Conservation (phyloP, 92 coral and sea anemone species). For the Porites divaricata region DNA sequence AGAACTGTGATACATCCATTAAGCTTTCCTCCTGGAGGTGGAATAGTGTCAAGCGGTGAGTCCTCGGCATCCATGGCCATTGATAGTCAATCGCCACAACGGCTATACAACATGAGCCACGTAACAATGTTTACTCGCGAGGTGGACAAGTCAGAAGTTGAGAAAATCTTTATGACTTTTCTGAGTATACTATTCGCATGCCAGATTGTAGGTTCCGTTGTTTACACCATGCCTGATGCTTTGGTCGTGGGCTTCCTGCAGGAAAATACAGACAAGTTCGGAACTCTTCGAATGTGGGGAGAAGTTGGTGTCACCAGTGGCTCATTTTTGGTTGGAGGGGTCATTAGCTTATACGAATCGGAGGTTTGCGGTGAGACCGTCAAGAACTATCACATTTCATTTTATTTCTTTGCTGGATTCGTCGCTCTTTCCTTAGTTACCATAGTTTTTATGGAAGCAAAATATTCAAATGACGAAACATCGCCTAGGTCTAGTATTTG, state of each 20-base stretch:
- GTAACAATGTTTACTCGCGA: slow-evolving; percentile 1
- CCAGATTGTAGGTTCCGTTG: slow-evolving; percentile 42
- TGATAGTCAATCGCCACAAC: neutral
- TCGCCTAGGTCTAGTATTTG: neutral
- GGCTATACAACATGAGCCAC: neutral
- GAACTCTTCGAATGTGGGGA: slow-evolving; percentile 62
- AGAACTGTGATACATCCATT: slow-evolving; percentile 6
- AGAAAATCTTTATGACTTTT: slow-evolving; percentile 22
- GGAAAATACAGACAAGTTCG: slow-evolving; percentile 41
- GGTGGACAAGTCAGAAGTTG: slow-evolving; percentile 29
- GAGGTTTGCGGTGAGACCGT: slow-evolving; percentile 35
- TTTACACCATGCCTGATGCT: slow-evolving; percentile 40
- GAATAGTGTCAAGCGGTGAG: neutral
- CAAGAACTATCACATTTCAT: slow-evolving; percentile 41
- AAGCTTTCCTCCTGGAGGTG: slow-evolving; percentile 6
- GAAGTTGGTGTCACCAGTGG: slow-evolving; percentile 51
- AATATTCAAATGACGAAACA: slow-evolving; percentile 17
- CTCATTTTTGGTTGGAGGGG: slow-evolving; percentile 52
- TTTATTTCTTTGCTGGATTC: slow-evolving; percentile 55
- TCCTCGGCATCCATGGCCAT: too few species aligned
- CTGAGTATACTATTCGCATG: slow-evolving; percentile 15
- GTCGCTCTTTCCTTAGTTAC: slow-evolving; percentile 20
- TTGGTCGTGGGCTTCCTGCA: slow-evolving; percentile 42
- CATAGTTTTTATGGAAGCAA: slow-evolving; percentile 8
- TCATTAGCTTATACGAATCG: slow-evolving; percentile 26